phyloP scores from a whole-genome alignment of 2,797 vertebrate genomes.

The Halcyon badia region DNA sequence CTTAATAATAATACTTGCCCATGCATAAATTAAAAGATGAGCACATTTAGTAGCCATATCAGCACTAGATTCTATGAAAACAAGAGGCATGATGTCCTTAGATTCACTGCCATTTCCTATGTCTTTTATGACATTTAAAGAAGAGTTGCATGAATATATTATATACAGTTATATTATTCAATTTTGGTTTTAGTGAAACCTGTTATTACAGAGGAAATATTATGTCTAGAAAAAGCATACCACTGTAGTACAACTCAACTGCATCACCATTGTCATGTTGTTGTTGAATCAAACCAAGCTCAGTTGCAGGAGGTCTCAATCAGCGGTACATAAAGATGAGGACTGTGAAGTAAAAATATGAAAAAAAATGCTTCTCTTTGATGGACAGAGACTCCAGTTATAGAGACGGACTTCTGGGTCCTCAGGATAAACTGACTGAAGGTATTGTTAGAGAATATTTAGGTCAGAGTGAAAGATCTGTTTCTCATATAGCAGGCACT shows the following conservation, averaged over 20 bases:
- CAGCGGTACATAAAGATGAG: not conserved
- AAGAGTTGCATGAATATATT: not conserved
- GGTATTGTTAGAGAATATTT: not conserved
- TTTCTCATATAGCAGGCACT: not conserved
- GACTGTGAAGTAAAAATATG: not conserved
- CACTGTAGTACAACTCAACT: not conserved
- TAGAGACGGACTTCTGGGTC: not conserved
- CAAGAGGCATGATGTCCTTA: not conserved
- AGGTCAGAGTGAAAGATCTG: not conserved
- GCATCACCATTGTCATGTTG: accelerated
- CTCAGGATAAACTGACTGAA: not conserved
- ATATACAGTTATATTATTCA: not conserved
- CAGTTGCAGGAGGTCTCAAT: not conserved
- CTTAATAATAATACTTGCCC: not conserved
- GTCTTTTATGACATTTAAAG: not conserved
- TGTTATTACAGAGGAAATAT: not conserved
- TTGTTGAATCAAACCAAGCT: not conserved
- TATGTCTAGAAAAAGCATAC: not conserved
- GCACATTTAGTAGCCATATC: not conserved
- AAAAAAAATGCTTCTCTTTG: not conserved
- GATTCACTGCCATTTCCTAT: not conserved
- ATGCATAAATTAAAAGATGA: not conserved
- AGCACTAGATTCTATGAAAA: not conserved
- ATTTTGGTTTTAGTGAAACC: not conserved
- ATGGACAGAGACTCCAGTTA: not conserved